These are phyloP conservation scores for Notothenia coriiceps DNA, from an alignment of 2,113 vertebrate species.

Conservation along the genomic window DNA sequence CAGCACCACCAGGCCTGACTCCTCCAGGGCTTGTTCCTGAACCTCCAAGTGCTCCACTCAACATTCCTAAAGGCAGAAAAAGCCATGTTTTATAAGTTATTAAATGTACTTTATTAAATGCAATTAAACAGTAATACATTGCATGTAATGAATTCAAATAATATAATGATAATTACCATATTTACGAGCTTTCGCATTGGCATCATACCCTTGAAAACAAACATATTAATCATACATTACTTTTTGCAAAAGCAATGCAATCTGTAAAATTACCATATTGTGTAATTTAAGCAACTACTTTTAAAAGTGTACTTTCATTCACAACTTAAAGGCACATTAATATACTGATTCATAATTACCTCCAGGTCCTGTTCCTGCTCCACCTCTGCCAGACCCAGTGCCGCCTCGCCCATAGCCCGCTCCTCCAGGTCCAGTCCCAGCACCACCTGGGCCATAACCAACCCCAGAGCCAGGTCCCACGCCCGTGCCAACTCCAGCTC, in stretches of 20 bases:
- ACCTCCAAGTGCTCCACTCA: slow-evolving; percentile 31
- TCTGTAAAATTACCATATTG: not conserved
- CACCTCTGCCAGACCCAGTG: slow-evolving; percentile 46
- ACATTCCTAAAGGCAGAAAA: slow-evolving; percentile 29
- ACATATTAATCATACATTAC: not conserved
- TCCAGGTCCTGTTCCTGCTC: slow-evolving; percentile 62
- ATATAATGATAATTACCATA: slow-evolving; percentile 66
- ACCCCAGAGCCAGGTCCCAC: slow-evolving; percentile 40
- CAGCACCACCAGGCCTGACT: slow-evolving; percentile 6
- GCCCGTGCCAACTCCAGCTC: slow-evolving; percentile 39
- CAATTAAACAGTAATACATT: not conserved
- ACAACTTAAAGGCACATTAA: not conserved
- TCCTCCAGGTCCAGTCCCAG: slow-evolving; percentile 48
- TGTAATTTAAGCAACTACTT: not conserved
- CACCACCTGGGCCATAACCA: slow-evolving; percentile 57
- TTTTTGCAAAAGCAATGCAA: not conserved
- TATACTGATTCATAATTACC: slow-evolving; percentile 53
- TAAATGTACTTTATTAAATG: not conserved
- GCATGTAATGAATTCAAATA: not conserved
- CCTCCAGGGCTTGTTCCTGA: not conserved
- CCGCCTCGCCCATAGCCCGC: slow-evolving; percentile 43
- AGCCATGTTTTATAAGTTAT: not conserved
- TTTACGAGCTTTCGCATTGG: slow-evolving; percentile 78
- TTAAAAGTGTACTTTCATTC: not conserved
- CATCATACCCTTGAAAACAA: slow-evolving; percentile 70